Evolutionary conservation across 1,140 invertebrate species (phyloP).

Genomic region (Hypsibius dujardini): DNA sequence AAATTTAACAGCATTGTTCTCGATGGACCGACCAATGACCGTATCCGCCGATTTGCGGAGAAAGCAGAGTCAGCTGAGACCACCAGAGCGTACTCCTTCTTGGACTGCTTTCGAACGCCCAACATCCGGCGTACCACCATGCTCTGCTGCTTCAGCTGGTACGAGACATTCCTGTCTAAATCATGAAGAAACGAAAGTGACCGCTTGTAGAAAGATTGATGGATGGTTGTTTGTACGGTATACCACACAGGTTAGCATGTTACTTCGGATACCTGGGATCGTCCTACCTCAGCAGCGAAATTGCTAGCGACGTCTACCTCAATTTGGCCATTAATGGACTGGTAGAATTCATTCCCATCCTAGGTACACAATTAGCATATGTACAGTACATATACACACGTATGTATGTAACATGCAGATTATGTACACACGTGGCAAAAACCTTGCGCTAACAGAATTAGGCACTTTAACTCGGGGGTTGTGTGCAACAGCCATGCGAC

Average conservation of each 20-base stretch:
- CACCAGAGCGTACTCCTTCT: neutral
- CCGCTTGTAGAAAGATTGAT: too few relatives aligned
- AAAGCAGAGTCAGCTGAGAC: neutral
- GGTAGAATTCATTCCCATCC: constrained; percentile 2
- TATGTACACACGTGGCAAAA: too few relatives aligned
- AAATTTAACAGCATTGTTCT: constrained; percentile 3
- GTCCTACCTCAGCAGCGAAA: neutral
- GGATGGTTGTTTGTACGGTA: too few relatives aligned
- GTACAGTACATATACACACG: too few relatives aligned
- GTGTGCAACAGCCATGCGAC: too few relatives aligned
- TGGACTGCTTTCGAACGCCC: constrained; percentile 5
- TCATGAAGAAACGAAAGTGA: too few relatives aligned
- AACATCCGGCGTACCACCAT: neutral
- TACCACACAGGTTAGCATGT: neutral
- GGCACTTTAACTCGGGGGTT: too few relatives aligned
- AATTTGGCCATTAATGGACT: neutral
- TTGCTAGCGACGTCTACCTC: neutral
- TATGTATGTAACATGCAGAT: too few relatives aligned
- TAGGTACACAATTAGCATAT: neutral
- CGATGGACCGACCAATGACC: neutral
- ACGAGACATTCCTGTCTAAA: neutral
- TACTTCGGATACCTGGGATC: neutral
- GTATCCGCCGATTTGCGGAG: neutral
- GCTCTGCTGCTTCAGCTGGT: neutral
- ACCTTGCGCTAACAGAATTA: too few relatives aligned